These are phyloP conservation scores for Eidolon dupreanum DNA, from an alignment of 2,797 vertebrate genomes.

Conservation along the genomic window DNA sequence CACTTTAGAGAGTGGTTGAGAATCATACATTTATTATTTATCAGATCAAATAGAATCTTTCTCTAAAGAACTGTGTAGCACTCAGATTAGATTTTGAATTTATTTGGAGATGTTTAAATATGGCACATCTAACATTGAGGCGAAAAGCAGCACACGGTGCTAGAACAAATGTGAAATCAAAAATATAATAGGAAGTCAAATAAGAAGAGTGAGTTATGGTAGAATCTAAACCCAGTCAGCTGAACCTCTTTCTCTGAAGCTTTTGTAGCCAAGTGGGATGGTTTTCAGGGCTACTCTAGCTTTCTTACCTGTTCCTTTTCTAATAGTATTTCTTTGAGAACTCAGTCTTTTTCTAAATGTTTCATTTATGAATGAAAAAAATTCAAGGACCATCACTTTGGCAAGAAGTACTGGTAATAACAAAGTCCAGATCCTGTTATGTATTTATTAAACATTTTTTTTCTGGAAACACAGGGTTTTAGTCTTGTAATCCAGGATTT, in stretches of 20 bases:
- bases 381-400: background rate
- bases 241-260: background rate
- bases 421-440: background rate
- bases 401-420: background rate
- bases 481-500: constrained; percentile 8
- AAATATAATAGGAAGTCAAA: background rate
- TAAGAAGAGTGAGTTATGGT: background rate
- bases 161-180: background rate
- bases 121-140: background rate
- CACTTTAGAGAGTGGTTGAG: background rate
- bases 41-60: background rate
- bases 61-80: background rate
- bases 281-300: background rate
- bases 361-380: constrained; percentile 35
- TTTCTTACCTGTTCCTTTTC: constrained; percentile 14
- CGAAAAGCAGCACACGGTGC: background rate
- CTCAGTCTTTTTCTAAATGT: background rate
- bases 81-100: background rate
- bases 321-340: constrained; percentile 5
- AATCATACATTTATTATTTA: background rate
- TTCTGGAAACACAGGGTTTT: constrained; percentile 5
- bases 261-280: background rate
- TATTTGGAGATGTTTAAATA: background rate
- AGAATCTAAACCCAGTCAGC: background rate
- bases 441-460: constrained; percentile 17